Conservation (phyloP, 2,797 vertebrate species). For the Malacoctenus gilli region DNA sequence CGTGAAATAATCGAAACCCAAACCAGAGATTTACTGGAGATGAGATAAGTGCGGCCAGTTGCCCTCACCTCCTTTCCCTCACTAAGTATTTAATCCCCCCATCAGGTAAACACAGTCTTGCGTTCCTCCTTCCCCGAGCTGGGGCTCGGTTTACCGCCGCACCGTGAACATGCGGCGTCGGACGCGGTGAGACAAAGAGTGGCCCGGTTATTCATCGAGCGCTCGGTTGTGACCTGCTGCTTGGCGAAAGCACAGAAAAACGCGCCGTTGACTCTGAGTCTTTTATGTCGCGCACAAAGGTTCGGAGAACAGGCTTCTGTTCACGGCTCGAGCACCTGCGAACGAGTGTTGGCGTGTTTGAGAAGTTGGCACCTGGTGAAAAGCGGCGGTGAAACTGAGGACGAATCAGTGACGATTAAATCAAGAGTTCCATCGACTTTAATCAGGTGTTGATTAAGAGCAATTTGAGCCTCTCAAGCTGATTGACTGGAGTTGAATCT, state of each 20-base stretch:
- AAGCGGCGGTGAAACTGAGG: slow-evolving; percentile 12
- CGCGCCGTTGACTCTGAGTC: slow-evolving; percentile 7
- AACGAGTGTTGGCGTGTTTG: slow-evolving; percentile 6
- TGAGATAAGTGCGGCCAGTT: neutral
- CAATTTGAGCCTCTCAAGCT: neutral
- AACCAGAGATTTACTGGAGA: too few species aligned
- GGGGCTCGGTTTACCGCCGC: too few species aligned
- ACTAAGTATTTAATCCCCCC: too few species aligned
- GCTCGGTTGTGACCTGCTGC: too few species aligned
- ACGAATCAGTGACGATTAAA: slow-evolving; percentile 14
- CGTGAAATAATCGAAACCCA: slow-evolving; percentile 23
- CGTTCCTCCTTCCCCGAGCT: too few species aligned
- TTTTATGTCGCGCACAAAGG: slow-evolving; percentile 1
- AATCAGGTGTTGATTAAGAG: slow-evolving; percentile 5
- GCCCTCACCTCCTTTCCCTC: too few species aligned
- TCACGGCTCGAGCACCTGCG: neutral
- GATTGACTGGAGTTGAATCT: slow-evolving; percentile 6
- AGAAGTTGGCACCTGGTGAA: slow-evolving; percentile 20
- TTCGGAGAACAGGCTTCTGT: neutral
- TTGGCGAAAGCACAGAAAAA: neutral
- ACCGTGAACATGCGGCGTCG: too few species aligned
- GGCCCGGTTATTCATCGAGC: too few species aligned
- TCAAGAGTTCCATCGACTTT: neutral
- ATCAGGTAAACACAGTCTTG: too few species aligned
- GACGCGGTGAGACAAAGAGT: too few species aligned